These are phyloP conservation scores for Eulithis testata DNA, from an alignment of 2,888 invertebrate genomes.

Conservation along the genomic window DNA sequence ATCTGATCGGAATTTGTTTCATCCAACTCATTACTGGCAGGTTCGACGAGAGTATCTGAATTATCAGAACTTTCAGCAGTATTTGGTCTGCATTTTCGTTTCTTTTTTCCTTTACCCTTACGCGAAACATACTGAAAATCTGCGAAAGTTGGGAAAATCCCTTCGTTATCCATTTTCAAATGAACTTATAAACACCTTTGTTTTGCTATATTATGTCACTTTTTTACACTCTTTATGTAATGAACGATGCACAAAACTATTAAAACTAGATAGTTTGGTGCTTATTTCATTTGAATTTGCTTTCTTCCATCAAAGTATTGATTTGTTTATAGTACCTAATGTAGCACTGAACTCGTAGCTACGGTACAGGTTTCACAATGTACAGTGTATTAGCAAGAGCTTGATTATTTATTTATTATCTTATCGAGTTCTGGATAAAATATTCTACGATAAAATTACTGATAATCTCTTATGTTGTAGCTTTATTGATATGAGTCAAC, in stretches of 20 bases:
- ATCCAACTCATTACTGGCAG: constrained; percentile 4
- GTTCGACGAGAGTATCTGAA: constrained; percentile 7
- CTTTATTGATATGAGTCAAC: constrained; percentile 9
- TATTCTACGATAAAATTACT: constrained; percentile 7
- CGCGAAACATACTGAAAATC: constrained; percentile 23
- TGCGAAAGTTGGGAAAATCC: neutral
- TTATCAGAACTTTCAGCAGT: constrained; percentile 15
- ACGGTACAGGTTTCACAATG: constrained; percentile 14
- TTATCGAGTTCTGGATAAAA: constrained; percentile 17
- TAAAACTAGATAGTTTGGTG: no score
- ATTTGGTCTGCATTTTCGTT: constrained; percentile 17
- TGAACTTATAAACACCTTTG: neutral
- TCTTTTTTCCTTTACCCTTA: constrained; percentile 33
- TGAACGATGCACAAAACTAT: neutral
- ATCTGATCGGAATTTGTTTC: constrained; percentile 2
- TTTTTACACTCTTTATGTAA: neutral
- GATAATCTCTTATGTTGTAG: constrained; percentile 8
- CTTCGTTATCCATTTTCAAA: constrained; percentile 19
- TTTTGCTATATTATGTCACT: neutral
- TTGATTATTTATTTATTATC: constrained; percentile 11
- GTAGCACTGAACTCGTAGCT: neutral
- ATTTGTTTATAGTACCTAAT: neutral
- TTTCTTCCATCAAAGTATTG: neutral
- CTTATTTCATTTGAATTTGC: no score
- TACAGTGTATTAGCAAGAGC: constrained; percentile 11